Base-by-base conservation (phyloP, 2,113 vertebrate species). In the Charina bottae region DNA sequence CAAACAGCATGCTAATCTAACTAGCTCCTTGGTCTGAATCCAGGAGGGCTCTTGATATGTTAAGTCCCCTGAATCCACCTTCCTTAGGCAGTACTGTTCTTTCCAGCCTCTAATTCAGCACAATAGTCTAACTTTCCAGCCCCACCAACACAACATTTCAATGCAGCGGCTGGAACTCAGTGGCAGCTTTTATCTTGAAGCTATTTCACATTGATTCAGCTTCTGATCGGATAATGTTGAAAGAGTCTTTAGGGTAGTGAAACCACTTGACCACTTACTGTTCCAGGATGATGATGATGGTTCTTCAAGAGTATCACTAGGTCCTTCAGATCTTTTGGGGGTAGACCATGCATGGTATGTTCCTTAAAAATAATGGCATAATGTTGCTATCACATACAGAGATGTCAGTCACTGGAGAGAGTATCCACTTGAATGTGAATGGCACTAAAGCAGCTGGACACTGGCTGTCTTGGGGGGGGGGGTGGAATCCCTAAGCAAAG, bases 211-310 rank as follows among this genome's bases (percentile, higher is more conserved):
- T 24, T 88, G 62, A 4, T 8, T 24, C 60, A 23, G 49, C 19
- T 24, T 62, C 1, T 85, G 87, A 90, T 56, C 9, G n/a, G 91
- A 12, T 37, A 60, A 0, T 86, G 23, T 56, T 92, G 90, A 92
- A 83, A 78, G 49, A 92, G 87, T 8, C 90, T 15, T 84, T 12
- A 87, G 59, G 94, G 93, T 24, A 62, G 7, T 84, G 72, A 90
- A 86, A 60, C 84, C 90, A 95, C 93, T 95, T 94, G 60, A 89
- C 49, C 0, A 1, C 85, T 42, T 91, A 94, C 55, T 95, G 89
- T 95, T 96, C 94, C 93, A 84, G 89, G 72, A 23, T 37, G 55
- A 0, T 55, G 94, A 58, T 64, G 86, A 95, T 90, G 91, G 55
- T 85, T 87, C 92, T 95, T 96, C 92, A 0, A 23, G 55, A 10